Evolutionary conservation across 2,888 invertebrate species (phyloP), one percentile per base, ranked within the genome.

Genomic region (Fragum sueziense): DNA sequence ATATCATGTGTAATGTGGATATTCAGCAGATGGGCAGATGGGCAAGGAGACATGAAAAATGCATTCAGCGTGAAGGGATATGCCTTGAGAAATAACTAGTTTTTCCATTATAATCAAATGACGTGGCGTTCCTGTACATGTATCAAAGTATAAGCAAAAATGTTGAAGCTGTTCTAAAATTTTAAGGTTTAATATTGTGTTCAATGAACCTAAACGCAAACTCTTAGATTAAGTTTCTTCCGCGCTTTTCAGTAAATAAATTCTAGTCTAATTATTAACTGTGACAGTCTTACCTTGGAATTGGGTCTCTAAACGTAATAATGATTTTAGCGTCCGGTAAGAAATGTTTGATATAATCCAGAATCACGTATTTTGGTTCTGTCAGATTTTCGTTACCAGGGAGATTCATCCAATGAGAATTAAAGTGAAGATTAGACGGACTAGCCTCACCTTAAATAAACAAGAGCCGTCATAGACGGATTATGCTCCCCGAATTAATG

Each of bases 271-370:
- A 47, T 47, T n/a, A 47, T 17, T n/a, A 47, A 6, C 6, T 1
- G 47, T 20, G 47, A 2, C 2, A 1, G 47, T 1, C 22, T 59
- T 71, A 81, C 81, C 81, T 81, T 31, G 77, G 75, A 14, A 81
- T 51, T 17, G 81, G 81, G 37, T 81, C 81, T 33, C 81, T 61
- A 59, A 81, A 81, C 20, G 70, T 75, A 25, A 77, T 75, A n/a
- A 81, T 74, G 9, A 81, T 51, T 67, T 75, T 81, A 0, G 77
- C 75, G 20, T 74, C 25, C 4, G 81, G 81, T 14, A 81, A 20
- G 25, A 75, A 75, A 61, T 81, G 81, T 20, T 70, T 71, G 14
- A 81, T 81, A 33, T 81, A 81, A 47, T 81, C 81, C 22, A 81
- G 62, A 29, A 81, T 81, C 3, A 81, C 75, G 25, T 68, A 74